Conservation (phyloP, 2,113 vertebrate genomes). For the Xiphophorus maculatus region DNA sequence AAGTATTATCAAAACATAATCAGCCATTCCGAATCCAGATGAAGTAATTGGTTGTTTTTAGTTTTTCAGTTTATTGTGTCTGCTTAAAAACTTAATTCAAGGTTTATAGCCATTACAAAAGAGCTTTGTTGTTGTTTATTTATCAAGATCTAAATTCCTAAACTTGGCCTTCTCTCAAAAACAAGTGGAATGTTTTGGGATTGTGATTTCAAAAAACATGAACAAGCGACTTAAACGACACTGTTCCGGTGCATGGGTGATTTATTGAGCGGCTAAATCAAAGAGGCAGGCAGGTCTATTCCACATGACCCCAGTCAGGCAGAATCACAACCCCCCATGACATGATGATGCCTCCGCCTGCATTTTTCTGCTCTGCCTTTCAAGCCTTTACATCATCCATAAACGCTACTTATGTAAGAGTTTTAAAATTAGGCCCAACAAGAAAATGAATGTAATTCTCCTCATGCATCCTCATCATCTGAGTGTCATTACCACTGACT, state of each 20-base stretch:
- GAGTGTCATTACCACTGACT: conserved; percentile 31
- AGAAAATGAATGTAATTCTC: conserved; percentile 19
- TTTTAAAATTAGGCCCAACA: conserved; percentile 36
- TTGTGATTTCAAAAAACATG: not conserved
- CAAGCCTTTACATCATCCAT: conserved; percentile 42
- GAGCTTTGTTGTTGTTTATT: not conserved
- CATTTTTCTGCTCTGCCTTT: conserved; percentile 29
- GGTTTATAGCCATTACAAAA: not conserved
- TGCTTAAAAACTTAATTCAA: not conserved
- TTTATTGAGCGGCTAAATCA: conserved; percentile 46
- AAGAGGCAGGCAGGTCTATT: conserved; percentile 30
- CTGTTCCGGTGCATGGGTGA: conserved; percentile 32
- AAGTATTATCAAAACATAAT: too few relatives aligned
- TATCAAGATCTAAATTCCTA: not conserved
- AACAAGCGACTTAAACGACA: conserved; percentile 6
- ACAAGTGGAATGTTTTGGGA: not conserved
- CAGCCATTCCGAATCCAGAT: too few relatives aligned
- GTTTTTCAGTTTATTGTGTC: not conserved
- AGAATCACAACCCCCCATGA: conserved; percentile 20
- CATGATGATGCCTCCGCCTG: not conserved
- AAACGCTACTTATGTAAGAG: conserved; percentile 38
- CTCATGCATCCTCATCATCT: conserved; percentile 11
- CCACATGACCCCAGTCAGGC: conserved; percentile 26
- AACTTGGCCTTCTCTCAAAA: not conserved
- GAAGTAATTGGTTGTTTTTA: not conserved